These are phyloP conservation scores for Norana najaformis DNA, from an alignment of 2,888 invertebrate genomes.

Conservation along the genomic window DNA sequence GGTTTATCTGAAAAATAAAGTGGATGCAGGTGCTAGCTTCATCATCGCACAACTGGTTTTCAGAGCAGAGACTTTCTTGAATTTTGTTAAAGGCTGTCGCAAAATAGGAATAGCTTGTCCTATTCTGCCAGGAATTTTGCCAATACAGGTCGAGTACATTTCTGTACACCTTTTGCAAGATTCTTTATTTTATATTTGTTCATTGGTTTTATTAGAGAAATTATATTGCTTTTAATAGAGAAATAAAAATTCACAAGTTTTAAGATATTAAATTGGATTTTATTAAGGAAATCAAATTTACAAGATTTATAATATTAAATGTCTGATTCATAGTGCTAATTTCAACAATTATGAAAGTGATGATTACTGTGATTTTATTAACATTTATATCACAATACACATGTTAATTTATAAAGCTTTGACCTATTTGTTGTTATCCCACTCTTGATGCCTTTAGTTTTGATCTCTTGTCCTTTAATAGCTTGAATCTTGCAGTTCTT, in stretches of 20 bases:
- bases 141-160: conserved; percentile 65
- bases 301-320: background rate
- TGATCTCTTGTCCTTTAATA: no score
- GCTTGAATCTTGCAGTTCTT: no score
- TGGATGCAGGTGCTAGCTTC: conserved; percentile 81
- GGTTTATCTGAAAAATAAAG: conserved; percentile 73
- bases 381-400: no score
- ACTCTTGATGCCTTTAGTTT: background rate
- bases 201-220: background rate
- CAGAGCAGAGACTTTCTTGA: conserved; percentile 69
- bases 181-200: background rate
- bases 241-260: background rate
- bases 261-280: background rate
- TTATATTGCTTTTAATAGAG: background rate
- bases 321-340: background rate
- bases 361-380: background rate
- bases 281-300: background rate
- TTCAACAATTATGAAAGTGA: background rate
- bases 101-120: conserved; percentile 73
- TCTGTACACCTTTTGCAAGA: background rate
- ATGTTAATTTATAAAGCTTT: background rate
- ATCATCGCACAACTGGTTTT: conserved; percentile 86
- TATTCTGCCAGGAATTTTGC: conserved; percentile 79
- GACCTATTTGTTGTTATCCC: background rate
- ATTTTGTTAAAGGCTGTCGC: conserved; percentile 72